A percentile compares a stretch with the other conserved stretches of the same genome.
phyloP scores from a whole-genome alignment of 2,113 vertebrate genomes.

The Natator depressus region DNA sequence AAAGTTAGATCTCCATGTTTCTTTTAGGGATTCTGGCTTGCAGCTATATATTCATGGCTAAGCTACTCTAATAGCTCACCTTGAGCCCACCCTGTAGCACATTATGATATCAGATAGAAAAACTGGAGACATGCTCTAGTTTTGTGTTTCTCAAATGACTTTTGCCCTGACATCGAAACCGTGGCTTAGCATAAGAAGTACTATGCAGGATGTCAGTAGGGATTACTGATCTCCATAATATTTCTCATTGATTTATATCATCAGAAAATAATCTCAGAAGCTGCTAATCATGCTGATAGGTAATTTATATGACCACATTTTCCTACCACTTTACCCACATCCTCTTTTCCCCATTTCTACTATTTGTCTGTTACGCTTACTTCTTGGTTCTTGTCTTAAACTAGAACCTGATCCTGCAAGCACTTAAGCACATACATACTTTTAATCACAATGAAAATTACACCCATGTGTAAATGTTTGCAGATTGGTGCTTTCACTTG shows the following conservation, averaged over 20 bases:
- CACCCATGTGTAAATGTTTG: not conserved
- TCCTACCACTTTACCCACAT: not conserved
- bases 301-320: not conserved
- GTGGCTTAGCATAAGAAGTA: not conserved
- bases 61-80: not conserved
- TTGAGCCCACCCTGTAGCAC: not conserved
- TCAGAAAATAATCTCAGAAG: not conserved
- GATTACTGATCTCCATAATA: no score
- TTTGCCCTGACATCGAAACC: not conserved
- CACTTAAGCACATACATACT: not conserved
- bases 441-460: not conserved
- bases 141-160: slow-evolving; percentile 24
- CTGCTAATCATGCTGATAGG: not conserved
- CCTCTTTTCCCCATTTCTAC: not conserved
- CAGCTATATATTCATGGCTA: not conserved
- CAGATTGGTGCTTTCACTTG: not conserved
- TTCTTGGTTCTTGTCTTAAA: rapidly evolving
- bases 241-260: not conserved
- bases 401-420: not conserved
- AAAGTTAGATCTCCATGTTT: slow-evolving; percentile 3
- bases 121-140: not conserved
- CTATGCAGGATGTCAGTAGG: not conserved
- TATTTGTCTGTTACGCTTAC: not conserved
- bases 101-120: slow-evolving; percentile 19
- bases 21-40: not conserved